These are phyloP conservation scores for Epistrophella euchroma DNA, from an alignment of 2,888 invertebrate genomes.

Conservation along the genomic window DNA sequence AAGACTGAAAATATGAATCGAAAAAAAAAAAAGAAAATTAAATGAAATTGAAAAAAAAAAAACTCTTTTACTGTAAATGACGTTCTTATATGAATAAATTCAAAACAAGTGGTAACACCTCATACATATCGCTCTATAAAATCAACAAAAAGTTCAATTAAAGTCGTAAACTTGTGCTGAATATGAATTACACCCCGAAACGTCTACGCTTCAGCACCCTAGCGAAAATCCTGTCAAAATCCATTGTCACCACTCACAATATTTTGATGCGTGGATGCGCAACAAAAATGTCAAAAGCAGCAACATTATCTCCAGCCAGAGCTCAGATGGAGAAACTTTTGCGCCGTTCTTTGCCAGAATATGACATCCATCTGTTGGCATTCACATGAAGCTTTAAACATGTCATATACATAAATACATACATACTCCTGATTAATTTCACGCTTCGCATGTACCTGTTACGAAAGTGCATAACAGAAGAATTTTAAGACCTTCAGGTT, in stretches of 20 bases:
- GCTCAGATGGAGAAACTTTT: background rate
- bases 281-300: background rate
- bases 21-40: background rate
- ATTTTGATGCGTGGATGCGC: background rate
- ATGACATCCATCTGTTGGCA: background rate
- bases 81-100: background rate
- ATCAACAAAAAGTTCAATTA: background rate
- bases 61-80: background rate
- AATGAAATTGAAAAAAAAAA: background rate
- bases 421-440: background rate
- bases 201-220: background rate
- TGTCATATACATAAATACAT: background rate
- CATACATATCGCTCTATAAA: background rate
- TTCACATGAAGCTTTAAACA: background rate
- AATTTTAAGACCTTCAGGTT: no score
- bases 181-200: background rate
- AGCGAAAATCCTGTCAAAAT: conserved; percentile 1
- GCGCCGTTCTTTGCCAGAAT: background rate
- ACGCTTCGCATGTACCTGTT: background rate
- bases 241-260: conserved; percentile 1
- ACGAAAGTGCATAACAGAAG: no score
- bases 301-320: background rate
- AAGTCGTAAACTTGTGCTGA: background rate
- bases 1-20: background rate
- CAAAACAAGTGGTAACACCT: background rate